These are phyloP conservation scores for Sula dactylatra DNA, from an alignment of 2,113 vertebrate genomes.

Conservation along the genomic window DNA sequence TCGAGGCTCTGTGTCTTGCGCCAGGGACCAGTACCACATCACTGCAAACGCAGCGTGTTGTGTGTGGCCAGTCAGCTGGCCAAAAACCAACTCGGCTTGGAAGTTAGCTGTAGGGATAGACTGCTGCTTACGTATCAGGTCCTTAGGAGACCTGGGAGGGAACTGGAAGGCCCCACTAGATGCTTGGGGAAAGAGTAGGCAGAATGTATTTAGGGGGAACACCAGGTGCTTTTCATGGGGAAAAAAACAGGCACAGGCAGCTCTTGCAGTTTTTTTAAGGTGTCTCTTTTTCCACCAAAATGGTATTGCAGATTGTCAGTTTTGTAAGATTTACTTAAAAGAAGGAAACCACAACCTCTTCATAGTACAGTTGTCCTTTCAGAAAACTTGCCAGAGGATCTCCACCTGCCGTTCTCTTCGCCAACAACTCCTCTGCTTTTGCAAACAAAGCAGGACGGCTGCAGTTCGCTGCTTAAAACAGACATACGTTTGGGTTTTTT, in stretches of 20 bases:
- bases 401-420: slow-evolving; percentile 27
- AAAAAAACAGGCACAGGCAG: background rate
- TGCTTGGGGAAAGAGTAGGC: background rate
- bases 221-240: background rate
- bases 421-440: slow-evolving; percentile 43
- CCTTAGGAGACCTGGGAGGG: background rate
- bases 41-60: background rate
- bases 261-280: background rate
- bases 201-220: background rate
- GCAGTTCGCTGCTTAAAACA: slow-evolving; percentile 26
- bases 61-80: background rate
- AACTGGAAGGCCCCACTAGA: background rate
- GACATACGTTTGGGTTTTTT: accelerated
- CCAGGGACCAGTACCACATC: background rate
- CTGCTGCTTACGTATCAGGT: background rate
- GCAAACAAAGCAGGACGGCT: background rate
- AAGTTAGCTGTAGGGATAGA: background rate
- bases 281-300: background rate
- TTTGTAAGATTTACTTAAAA: background rate
- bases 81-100: background rate
- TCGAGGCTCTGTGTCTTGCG: accelerated
- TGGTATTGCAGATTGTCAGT: background rate
- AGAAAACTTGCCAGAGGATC: slow-evolving; percentile 72
- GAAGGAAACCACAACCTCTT: slow-evolving; percentile 72
- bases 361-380: slow-evolving; percentile 77